Conservation (phyloP, 2,888 invertebrate species). For the Diabrotica balteata region DNA sequence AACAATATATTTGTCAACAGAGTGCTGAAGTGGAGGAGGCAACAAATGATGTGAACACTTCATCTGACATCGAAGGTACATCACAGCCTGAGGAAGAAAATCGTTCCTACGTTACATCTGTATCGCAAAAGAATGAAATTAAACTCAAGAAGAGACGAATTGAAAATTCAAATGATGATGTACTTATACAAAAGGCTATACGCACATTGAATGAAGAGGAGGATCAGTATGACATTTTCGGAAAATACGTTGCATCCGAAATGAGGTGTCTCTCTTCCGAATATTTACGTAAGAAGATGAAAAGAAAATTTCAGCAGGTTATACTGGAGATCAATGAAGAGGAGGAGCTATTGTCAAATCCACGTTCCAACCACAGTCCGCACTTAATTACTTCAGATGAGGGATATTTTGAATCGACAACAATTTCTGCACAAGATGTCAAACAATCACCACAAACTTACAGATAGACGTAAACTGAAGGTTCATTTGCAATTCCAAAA, state of each 20-base stretch:
- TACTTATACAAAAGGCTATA: conserved; percentile 5
- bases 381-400: no score
- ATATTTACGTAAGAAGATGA: conserved; percentile 25
- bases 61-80: not conserved
- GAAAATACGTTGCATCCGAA: conserved; percentile 30
- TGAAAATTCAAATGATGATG: not conserved
- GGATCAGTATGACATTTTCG: conserved; percentile 32
- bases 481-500: no score
- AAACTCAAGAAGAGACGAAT: not conserved
- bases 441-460: no score
- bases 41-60: not conserved
- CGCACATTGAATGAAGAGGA: conserved; percentile 25
- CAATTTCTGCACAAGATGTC: no score
- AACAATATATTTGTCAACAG: no score
- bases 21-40: not conserved
- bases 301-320: conserved; percentile 25
- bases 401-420: no score
- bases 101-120: not conserved
- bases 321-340: conserved; percentile 29
- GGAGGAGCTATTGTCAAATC: conserved; percentile 7
- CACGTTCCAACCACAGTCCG: no score
- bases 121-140: not conserved
- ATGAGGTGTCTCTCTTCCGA: conserved; percentile 27
- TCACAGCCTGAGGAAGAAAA: not conserved
- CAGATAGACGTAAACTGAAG: no score